phyloP scores from a whole-genome alignment of 2,113 vertebrate genomes.

The Microtus ochrogaster region DNA sequence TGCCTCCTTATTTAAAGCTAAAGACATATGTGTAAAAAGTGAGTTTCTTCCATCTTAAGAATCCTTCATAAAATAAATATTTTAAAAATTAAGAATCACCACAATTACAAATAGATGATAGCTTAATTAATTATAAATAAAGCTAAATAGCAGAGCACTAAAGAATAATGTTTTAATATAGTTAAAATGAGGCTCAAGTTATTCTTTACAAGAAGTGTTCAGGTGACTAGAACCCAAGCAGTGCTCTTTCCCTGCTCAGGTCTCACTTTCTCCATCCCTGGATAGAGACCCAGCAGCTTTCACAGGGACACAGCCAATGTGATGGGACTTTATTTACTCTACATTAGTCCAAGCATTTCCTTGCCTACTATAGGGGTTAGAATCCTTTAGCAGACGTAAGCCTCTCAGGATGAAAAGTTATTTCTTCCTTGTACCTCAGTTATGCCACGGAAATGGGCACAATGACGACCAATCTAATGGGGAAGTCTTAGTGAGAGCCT shows the following conservation, averaged over 20 bases:
- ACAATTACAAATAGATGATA: background rate
- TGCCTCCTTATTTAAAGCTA: conserved; percentile 3
- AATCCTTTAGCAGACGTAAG: background rate
- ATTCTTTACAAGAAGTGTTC: background rate
- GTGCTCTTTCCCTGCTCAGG: rapidly evolving
- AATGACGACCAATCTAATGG: background rate
- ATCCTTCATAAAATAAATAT: background rate
- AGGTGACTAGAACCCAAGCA: background rate
- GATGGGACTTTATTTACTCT: background rate
- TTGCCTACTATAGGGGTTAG: background rate
- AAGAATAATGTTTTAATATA: background rate
- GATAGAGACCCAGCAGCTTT: background rate
- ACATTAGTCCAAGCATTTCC: no score
- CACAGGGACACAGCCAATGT: background rate
- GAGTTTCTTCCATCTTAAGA: background rate
- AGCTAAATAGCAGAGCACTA: background rate
- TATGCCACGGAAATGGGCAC: background rate
- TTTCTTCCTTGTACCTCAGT: background rate
- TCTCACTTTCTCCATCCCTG: background rate
- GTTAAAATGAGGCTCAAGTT: background rate
- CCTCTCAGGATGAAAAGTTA: background rate
- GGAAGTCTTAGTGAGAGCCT: background rate
- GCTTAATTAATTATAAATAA: background rate
- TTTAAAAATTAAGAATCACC: background rate
- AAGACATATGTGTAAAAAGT: background rate